Conservation (phyloP, 2,113 vertebrate species). For the Etheostoma spectabile region DNA sequence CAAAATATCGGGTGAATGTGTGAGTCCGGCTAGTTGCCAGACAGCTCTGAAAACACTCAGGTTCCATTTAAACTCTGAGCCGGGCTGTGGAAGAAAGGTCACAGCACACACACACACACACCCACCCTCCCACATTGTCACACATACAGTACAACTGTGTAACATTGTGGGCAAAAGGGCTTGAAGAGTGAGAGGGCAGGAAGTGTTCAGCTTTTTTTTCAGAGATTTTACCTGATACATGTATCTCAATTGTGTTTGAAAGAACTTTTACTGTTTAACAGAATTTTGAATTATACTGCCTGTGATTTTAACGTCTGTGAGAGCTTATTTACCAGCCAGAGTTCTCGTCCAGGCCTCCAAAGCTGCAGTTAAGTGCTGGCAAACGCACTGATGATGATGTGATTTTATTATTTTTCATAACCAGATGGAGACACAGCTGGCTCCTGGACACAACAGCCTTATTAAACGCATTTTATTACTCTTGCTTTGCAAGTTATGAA, state of each 20-base stretch:
- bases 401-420: slow-evolving; percentile 27
- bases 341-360: not conserved
- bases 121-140: not conserved
- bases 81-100: slow-evolving; percentile 59
- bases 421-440: slow-evolving; percentile 60
- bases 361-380: slow-evolving; percentile 23
- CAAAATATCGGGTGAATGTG: slow-evolving; percentile 18
- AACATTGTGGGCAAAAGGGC: slow-evolving; percentile 5
- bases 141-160: not conserved
- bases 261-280: not conserved
- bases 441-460: slow-evolving; percentile 40
- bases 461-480: slow-evolving; percentile 53
- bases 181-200: slow-evolving; percentile 10
- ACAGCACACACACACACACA: not conserved
- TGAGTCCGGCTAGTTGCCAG: slow-evolving; percentile 38
- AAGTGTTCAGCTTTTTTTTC: slow-evolving; percentile 33
- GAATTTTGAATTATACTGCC: too few species aligned
- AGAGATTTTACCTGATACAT: not conserved
- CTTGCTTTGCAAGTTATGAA: slow-evolving; percentile 36
- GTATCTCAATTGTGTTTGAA: not conserved
- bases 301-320: not conserved
- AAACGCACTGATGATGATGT: slow-evolving; percentile 27
- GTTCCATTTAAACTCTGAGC: slow-evolving; percentile 52
- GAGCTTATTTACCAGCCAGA: not conserved
- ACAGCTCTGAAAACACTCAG: slow-evolving; percentile 54